phyloP scores from a whole-genome alignment of 1,140 invertebrate genomes.

The Hylaeus anthracinus region DNA sequence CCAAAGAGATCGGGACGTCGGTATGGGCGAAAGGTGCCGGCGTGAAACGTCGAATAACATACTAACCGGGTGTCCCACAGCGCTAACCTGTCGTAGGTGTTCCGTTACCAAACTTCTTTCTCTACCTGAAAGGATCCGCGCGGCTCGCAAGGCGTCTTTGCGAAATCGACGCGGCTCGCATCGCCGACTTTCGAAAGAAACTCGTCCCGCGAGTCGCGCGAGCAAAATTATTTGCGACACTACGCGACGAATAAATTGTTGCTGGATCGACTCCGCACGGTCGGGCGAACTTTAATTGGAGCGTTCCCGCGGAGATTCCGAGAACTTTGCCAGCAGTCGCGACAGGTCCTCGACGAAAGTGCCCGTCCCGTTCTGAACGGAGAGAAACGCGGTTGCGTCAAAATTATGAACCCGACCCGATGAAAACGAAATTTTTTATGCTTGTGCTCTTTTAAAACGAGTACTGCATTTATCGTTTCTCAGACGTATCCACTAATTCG shows the following conservation, averaged over 20 bases:
- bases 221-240: neutral
- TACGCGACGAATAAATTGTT: neutral
- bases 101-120: conserved; percentile 26
- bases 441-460: conserved; percentile 46
- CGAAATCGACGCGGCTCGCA: neutral
- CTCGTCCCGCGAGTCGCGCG: neutral
- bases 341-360: neutral
- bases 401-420: neutral
- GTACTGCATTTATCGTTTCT: conserved; percentile 5
- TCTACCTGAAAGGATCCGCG: neutral
- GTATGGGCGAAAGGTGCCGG: conserved; percentile 65
- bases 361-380: neutral
- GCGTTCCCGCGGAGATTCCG: neutral
- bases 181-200: neutral
- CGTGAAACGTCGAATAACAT: conserved; percentile 66
- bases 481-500: too few species aligned
- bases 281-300: conserved; percentile 21
- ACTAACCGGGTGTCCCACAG: conserved; percentile 62
- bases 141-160: neutral
- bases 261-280: conserved; percentile 2
- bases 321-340: neutral
- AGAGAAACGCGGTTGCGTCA: neutral
- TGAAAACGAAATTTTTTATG: conserved; percentile 15
- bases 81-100: conserved; percentile 54
- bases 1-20: conserved; percentile 52